Conservation (phyloP, 2,888 invertebrate species). For the Drosophila ochracea region DNA sequence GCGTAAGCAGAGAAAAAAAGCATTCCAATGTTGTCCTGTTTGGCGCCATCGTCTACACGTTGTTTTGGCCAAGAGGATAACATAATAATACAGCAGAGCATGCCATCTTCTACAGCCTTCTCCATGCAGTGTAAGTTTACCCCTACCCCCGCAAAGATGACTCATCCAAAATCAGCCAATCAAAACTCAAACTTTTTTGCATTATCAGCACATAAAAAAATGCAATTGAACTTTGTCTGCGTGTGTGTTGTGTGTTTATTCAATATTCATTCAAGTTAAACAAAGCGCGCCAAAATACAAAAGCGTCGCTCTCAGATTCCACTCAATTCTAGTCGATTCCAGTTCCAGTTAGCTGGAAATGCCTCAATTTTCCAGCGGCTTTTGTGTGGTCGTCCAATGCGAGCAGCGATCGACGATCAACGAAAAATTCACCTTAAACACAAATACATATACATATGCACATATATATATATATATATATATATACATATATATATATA, state of each 20-base stretch:
- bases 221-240: slow-evolving; percentile 67
- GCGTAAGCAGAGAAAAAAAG: slow-evolving; percentile 54
- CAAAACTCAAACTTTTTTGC: slow-evolving; percentile 33
- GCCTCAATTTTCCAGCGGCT: slow-evolving; percentile 52
- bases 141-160: neutral
- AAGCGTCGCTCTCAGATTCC: slow-evolving; percentile 38
- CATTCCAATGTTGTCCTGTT: slow-evolving; percentile 86
- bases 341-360: slow-evolving; percentile 26
- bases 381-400: slow-evolving; percentile 62
- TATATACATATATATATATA: neutral
- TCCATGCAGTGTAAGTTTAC: slow-evolving; percentile 85
- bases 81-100: slow-evolving; percentile 84
- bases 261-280: slow-evolving; percentile 67
- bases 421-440: slow-evolving; percentile 70
- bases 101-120: slow-evolving; percentile 85
- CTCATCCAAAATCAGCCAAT: neutral
- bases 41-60: slow-evolving; percentile 85
- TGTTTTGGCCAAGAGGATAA: slow-evolving; percentile 86
- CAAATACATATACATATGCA: neutral
- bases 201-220: slow-evolving; percentile 62
- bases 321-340: slow-evolving; percentile 26
- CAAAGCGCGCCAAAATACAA: slow-evolving; percentile 66
- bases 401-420: slow-evolving; percentile 15
- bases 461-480: neutral
- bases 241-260: slow-evolving; percentile 14